Evolutionary conservation across 2,888 invertebrate genomes (phyloP), one percentile per base, ranked within the genome.

Genomic region (Drosophila robusta): DNA sequence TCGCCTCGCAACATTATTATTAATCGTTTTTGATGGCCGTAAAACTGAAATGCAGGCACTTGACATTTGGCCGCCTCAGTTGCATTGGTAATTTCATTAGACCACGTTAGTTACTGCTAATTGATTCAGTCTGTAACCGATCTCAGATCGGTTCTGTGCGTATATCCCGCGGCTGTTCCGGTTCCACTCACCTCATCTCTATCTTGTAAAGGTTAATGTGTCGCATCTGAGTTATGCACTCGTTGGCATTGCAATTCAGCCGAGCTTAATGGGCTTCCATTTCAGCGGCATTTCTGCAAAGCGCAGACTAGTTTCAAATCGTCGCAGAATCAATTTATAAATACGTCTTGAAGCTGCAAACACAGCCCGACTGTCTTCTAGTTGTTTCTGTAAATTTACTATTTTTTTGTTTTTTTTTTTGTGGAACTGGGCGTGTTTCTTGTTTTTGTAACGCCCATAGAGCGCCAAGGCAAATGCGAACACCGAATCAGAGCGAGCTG

Each of bases 391-490:
- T 55, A 44, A 16, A 9, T 45, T 18, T 34, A 2, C 8, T 16
- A 8, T 38, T 11, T 9, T 12, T 22, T 42, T 22, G 26, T 34
- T 18, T 39, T 45, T 6, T 32, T 32, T 54, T 11, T 36, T 34
- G 47, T 58, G 45, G 38, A 61, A 66, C 81, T 84, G 85, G 87
- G 85, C 85, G 85, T 79, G 78, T 51, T 47, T 22, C 4, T 44
- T 16, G 47, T 29, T 29, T 29, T 29, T 29, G 51, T 29, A 45
- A 76, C 80, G 72, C 75, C 77, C 79, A 65, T 52, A 58, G 44
- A 34, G 42, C 80, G 78, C 71, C 89, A 89, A 87, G 88, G 88
- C 78, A 87, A 87, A 87, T 87, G 86, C 86, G 89, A 89, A 54
- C 64, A 50, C 42, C 39, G 51, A 50, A 50, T 52, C 51, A 26